Evolutionary conservation across 2,797 vertebrate genomes (phyloP).

Genomic region (Heteromormyrus szaboi): DNA sequence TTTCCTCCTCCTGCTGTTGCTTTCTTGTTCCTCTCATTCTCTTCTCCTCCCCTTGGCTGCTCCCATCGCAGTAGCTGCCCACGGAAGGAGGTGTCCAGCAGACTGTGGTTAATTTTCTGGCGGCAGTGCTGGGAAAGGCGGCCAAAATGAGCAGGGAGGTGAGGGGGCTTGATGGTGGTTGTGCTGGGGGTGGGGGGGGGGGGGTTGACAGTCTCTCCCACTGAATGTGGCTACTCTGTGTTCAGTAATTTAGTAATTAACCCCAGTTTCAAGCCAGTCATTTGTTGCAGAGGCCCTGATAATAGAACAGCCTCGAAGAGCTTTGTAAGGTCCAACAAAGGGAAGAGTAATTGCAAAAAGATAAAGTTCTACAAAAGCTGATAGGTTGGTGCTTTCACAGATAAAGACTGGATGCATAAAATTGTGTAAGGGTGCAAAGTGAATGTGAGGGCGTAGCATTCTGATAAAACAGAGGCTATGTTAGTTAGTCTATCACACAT

Average conservation of each 20-base stretch:
- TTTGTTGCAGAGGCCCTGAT: not conserved
- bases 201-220: not conserved
- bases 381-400: not conserved
- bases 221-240: not conserved
- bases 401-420: not conserved
- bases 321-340: slow-evolving; percentile 13
- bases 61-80: not conserved
- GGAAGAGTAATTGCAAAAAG: slow-evolving; percentile 12
- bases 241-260: slow-evolving; percentile 16
- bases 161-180: not conserved
- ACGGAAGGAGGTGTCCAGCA: not conserved
- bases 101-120: not conserved
- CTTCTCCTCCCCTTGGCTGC: not conserved
- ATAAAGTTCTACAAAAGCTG: not conserved
- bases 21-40: not conserved
- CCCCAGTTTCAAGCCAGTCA: not conserved
- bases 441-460: not conserved
- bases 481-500: not conserved
- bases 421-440: not conserved
- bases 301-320: not conserved
- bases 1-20: not conserved
- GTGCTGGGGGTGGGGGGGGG: not conserved
- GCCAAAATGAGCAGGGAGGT: not conserved
- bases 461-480: not conserved
- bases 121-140: not conserved